Percentiles rank a stretch among this genome's conserved stretches.
These are phyloP conservation scores for Cassiopea xamachana DNA, from an alignment of 30 jellyfish, hydroid and myxozoan genomes.

Conservation along the genomic window DNA sequence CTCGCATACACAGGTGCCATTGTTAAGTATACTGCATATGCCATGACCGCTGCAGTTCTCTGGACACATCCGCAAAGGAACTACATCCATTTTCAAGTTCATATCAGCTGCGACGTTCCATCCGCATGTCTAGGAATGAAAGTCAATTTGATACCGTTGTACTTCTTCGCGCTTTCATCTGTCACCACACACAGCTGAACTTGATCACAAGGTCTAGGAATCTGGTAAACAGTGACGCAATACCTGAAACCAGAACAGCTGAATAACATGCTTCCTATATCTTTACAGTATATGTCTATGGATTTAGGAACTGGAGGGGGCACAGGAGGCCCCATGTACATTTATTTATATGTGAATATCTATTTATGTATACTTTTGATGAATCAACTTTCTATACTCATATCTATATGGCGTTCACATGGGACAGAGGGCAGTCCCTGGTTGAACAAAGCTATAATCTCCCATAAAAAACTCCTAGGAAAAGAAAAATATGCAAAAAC, in stretches of 20 bases:
- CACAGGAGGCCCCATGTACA: too few species aligned
- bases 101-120: background rate
- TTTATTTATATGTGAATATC: too few species aligned
- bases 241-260: background rate
- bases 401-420: too few species aligned
- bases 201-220: background rate
- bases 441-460: too few species aligned
- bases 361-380: too few species aligned
- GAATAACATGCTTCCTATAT: too few species aligned
- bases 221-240: slow-evolving; percentile 3
- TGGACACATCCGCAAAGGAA: slow-evolving; percentile 80
- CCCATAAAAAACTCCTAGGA: too few species aligned
- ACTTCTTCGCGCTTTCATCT: background rate
- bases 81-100: slow-evolving; percentile 32
- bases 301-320: too few species aligned
- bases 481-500: too few species aligned
- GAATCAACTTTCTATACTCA: too few species aligned
- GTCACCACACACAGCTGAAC: background rate
- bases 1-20: slow-evolving; percentile 92
- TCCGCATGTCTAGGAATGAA: background rate
- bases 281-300: too few species aligned
- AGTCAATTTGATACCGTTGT: background rate
- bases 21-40: slow-evolving; percentile 55
- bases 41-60: slow-evolving; percentile 97
- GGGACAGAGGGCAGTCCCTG: too few species aligned